Base-by-base conservation (phyloP, 2,888 invertebrate genomes). In the Lathronympha strigana region DNA sequence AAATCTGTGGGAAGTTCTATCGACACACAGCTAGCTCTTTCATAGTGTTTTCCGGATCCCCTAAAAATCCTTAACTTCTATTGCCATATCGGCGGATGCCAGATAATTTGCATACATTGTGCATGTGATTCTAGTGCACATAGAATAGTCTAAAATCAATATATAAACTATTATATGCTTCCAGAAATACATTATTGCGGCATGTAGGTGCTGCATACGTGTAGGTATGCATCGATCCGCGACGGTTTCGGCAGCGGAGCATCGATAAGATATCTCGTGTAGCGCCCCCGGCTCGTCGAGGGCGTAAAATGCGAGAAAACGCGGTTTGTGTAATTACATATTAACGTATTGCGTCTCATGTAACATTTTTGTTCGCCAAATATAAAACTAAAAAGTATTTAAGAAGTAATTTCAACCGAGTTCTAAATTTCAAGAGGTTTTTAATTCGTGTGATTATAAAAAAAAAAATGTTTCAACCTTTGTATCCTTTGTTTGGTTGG, bases 281-380 rank as follows among this genome's bases (percentile, higher is more conserved):
- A 67, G 63, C 68, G 77, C 81, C 77, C 63, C 68, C 54, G 78
- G 81, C 76, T 66, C 71, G 71, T 73, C 68, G 72, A 67, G 69
- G 72, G 71, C 73, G 72, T 68, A 73, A 75, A 75, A 73, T 67
- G 68, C 13, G 61, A 54, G 66, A 60, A 72, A 76, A 75, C 68
- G 63, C 68, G 61, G 43, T 23, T 23, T n/a, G 11, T 58, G n/a
- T 33, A 23, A 36, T 23, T 47, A 47, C n/a, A 19, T 45, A 28
- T 13, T 38, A 28, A 19, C 19, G 28, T 11, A 33, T 33, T 51
- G 19, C n/a, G 19, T 21, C 13, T 2, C 15, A 13, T 33, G 28
- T 50, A 4, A 0, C 9, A 17, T 47, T 23, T 23, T n/a, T n/a
- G 0, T 47, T 47, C n/a, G 11, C 17, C 13, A 47, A 38, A 45